Percentiles rank a stretch among this genome's conserved stretches.
Conservation (phyloP, 2,113 vertebrate genomes). For the Oreochromis niloticus region DNA sequence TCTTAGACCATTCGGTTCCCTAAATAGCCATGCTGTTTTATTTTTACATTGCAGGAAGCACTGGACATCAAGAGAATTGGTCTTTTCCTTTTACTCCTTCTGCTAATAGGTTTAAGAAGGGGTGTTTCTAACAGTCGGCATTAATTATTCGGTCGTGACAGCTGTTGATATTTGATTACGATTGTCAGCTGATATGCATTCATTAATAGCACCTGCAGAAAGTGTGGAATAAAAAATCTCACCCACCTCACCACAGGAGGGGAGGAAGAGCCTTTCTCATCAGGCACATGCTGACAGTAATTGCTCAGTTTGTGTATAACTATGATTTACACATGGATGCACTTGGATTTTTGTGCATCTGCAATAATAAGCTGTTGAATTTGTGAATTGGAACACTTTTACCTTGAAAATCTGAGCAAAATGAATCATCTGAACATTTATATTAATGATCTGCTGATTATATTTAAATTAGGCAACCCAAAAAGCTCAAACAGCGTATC, state of each 20-base stretch:
- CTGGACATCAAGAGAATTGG: neutral
- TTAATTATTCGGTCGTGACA: neutral
- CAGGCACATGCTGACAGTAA: neutral
- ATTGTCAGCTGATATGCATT: neutral
- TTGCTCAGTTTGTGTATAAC: neutral
- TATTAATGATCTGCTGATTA: neutral
- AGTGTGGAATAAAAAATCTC: neutral
- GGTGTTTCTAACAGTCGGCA: neutral
- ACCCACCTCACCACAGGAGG: neutral
- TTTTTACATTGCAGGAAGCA: slow-evolving; percentile 3
- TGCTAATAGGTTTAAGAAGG: neutral
- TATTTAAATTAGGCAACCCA: neutral
- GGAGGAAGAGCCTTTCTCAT: neutral
- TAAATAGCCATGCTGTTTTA: neutral
- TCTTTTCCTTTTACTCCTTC: slow-evolving; percentile 1
- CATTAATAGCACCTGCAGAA: neutral
- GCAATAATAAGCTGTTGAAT: neutral
- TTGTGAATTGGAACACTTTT: neutral
- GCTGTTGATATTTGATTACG: neutral
- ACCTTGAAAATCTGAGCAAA: neutral
- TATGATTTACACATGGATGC: neutral
- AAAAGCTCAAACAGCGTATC: neutral
- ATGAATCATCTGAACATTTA: neutral
- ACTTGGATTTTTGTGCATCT: neutral
- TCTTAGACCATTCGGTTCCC: slow-evolving; percentile 12